Conservation (phyloP, 2,113 vertebrate genomes). For the Leuciscus idus region DNA sequence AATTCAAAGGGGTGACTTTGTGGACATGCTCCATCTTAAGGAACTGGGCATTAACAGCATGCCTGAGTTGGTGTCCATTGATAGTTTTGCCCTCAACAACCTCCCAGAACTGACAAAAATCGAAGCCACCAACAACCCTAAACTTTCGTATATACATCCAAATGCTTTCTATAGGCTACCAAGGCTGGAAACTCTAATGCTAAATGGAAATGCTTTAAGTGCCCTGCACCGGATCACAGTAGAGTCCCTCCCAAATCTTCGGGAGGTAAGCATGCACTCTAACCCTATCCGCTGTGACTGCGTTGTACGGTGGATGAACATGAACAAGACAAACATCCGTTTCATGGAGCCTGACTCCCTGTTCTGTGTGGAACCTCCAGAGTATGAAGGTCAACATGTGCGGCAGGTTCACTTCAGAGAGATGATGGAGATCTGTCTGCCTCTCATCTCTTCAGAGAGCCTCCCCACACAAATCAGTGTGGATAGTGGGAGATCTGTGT, state of each 20-base stretch:
- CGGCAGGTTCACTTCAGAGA: slow-evolving; percentile 95
- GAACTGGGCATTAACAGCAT: slow-evolving; percentile 98
- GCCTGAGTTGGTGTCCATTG: slow-evolving; percentile 95
- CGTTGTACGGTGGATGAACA: slow-evolving; percentile 97
- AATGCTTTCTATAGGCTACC: slow-evolving; percentile 95
- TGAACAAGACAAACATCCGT: slow-evolving; percentile 94
- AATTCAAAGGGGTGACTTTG: slow-evolving; percentile 93
- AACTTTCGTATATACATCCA: slow-evolving; percentile 94
- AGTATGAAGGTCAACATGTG: slow-evolving; percentile 95
- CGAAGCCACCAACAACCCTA: slow-evolving; percentile 97
- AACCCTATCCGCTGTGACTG: slow-evolving; percentile 98
- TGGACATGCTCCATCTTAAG: slow-evolving; percentile 95
- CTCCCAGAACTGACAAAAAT: slow-evolving; percentile 97
- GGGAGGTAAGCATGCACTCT: slow-evolving; percentile 96
- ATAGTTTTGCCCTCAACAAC: slow-evolving; percentile 94
- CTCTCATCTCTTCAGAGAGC: slow-evolving; percentile 93
- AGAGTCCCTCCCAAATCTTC: slow-evolving; percentile 92
- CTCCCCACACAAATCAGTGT: slow-evolving; percentile 85
- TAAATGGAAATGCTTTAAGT: slow-evolving; percentile 94
- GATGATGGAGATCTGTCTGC: slow-evolving; percentile 98
- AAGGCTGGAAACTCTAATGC: slow-evolving; percentile 92
- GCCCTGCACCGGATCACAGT: slow-evolving; percentile 93
- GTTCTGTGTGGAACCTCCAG: slow-evolving; percentile 93
- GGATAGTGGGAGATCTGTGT: slow-evolving; percentile 83
- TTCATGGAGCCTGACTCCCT: slow-evolving; percentile 97